These are phyloP conservation scores for Euphonia xanthogaster DNA, from an alignment of 2,797 vertebrate genomes.

Conservation along the genomic window DNA sequence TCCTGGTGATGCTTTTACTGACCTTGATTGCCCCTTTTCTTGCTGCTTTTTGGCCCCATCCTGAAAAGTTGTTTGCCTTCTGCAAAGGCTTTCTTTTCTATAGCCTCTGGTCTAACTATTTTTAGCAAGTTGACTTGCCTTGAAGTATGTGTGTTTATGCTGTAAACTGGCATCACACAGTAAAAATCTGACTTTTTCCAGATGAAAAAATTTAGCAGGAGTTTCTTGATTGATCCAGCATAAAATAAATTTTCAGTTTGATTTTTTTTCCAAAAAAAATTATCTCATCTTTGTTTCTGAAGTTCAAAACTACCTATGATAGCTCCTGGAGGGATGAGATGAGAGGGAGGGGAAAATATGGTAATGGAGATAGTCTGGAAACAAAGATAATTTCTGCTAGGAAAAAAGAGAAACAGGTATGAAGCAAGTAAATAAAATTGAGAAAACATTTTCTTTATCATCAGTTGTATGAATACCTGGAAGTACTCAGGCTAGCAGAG, in stretches of 20 bases:
- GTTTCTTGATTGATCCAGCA: not conserved
- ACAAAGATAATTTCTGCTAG: not conserved
- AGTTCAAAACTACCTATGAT: not conserved
- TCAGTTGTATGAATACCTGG: not conserved
- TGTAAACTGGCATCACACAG: not conserved
- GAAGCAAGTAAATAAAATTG: not conserved
- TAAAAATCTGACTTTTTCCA: not conserved
- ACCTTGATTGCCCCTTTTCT: not conserved
- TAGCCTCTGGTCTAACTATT: not conserved
- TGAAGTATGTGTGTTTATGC: not conserved
- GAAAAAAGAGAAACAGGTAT: not conserved
- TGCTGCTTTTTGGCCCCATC: constrained; percentile 15
- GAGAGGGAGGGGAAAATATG: not conserved
- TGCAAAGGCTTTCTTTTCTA: constrained; percentile 24
- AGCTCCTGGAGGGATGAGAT: not conserved
- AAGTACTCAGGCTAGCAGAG: not conserved
- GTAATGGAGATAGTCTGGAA: not conserved
- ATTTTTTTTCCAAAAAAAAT: not conserved
- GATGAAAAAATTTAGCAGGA: not conserved
- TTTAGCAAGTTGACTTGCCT: not conserved
- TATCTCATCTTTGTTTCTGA: not conserved
- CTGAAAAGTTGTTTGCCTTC: not conserved
- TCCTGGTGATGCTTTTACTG: not conserved
- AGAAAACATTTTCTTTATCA: not conserved
- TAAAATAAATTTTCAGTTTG: not conserved